phyloP scores from a whole-genome alignment of 2,797 vertebrate species.

The Epinephelus coioides region DNA sequence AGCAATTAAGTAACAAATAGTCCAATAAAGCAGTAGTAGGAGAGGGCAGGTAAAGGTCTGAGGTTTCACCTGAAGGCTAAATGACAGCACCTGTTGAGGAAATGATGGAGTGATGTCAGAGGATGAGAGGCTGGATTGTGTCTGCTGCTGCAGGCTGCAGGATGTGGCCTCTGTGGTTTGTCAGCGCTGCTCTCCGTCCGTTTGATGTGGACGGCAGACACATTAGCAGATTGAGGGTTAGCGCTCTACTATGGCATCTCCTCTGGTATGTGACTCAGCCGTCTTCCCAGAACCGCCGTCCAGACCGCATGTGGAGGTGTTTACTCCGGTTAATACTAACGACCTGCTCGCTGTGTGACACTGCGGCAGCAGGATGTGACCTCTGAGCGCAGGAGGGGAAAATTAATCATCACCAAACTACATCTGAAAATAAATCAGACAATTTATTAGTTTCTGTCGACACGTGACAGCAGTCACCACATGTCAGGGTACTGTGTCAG shows the following conservation, averaged over 20 bases:
- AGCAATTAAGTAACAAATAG: not conserved
- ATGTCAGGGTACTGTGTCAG: not conserved
- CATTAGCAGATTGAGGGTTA: constrained; percentile 48
- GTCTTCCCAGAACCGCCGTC: constrained; percentile 63
- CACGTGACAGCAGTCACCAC: not conserved
- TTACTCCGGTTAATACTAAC: constrained; percentile 26
- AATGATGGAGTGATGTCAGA: constrained; percentile 31
- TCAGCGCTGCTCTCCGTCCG: constrained; percentile 6
- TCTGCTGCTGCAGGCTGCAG: constrained; percentile 39
- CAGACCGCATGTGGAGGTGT: constrained; percentile 51
- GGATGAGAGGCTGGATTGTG: not conserved
- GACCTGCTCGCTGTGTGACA: constrained; percentile 12
- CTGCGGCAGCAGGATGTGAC: constrained; percentile 22
- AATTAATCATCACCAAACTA: not conserved
- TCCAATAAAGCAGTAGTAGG: not conserved
- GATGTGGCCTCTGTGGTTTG: constrained; percentile 58
- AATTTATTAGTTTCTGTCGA: not conserved
- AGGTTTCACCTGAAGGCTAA: constrained; percentile 1
- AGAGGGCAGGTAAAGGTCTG: not conserved
- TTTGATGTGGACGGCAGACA: constrained; percentile 69
- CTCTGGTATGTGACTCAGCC: constrained; percentile 65
- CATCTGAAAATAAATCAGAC: not conserved
- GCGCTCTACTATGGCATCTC: constrained; percentile 13
- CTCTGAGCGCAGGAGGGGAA: not conserved
- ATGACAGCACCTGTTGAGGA: constrained; percentile 46